A percentile compares a stretch with the other conserved stretches of the same genome.
phyloP scores from a whole-genome alignment of 2,888 invertebrate species.

The Limnephilus lunatus region DNA sequence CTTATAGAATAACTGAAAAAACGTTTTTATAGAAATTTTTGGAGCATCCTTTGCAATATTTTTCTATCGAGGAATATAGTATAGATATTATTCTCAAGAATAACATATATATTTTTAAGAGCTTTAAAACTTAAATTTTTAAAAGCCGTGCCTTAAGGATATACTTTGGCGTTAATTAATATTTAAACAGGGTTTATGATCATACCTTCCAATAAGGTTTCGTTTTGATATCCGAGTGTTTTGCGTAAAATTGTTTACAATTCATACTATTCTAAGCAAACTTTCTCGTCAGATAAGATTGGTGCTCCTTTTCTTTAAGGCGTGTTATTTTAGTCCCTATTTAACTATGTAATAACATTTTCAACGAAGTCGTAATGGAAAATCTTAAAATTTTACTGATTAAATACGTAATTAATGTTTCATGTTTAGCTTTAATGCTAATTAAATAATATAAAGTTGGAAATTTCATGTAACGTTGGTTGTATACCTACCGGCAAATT shows the following conservation, averaged over 20 bases:
- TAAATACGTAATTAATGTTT: neutral
- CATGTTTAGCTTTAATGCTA: neutral
- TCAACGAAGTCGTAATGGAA: neutral
- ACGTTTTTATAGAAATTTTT: no score
- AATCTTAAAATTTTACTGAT: neutral
- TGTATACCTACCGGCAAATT: no score
- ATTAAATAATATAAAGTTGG: neutral
- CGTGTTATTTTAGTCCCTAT: neutral
- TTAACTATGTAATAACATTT: neutral
- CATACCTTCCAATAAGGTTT: slow-evolving; percentile 15
- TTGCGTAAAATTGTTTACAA: neutral
- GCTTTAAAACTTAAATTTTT: no score
- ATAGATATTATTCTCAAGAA: no score
- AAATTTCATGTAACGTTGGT: neutral
- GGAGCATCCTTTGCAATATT: no score
- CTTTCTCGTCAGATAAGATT: neutral
- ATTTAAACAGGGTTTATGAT: neutral
- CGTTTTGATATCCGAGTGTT: neutral
- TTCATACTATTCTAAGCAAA: neutral
- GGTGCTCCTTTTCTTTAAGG: neutral
- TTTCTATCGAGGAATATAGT: no score
- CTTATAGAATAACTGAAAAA: no score
- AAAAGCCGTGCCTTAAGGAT: no score
- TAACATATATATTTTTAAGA: no score
- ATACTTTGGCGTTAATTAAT: slow-evolving; percentile 12